Percentiles rank a stretch among this genome's conserved stretches.
Evolutionary conservation across 1,140 invertebrate species (phyloP).

Genomic region (Sycophila sp.): DNA sequence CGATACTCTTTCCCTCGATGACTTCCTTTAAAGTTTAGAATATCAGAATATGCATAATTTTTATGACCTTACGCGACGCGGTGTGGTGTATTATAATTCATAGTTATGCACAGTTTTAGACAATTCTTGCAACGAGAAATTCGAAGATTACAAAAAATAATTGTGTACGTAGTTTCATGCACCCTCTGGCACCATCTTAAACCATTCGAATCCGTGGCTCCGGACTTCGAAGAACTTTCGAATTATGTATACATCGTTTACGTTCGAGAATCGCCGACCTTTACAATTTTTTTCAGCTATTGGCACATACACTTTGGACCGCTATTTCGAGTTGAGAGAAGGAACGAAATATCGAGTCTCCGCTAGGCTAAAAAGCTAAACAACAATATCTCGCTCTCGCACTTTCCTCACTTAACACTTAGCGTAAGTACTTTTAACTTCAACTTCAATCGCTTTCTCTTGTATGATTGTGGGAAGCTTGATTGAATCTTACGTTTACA

Average conservation of each 20-base stretch:
- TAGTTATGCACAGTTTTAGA: constrained; percentile 21
- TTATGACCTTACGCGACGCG: neutral
- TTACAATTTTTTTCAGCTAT: constrained; percentile 48
- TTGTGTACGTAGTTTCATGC: constrained; percentile 46
- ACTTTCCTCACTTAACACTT: neutral
- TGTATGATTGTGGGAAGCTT: constrained; percentile 19
- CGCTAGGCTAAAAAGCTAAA: constrained; percentile 28
- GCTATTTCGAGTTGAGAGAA: constrained; percentile 43
- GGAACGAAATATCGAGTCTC: constrained; percentile 37
- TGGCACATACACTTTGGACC: constrained; percentile 63
- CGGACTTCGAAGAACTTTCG: constrained; percentile 12
- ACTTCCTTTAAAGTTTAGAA: neutral
- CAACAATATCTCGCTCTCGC: constrained; percentile 15
- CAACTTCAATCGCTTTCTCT: constrained; percentile 1
- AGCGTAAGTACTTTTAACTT: too few relatives aligned
- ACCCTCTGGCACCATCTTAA: constrained; percentile 6
- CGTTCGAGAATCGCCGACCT: neutral
- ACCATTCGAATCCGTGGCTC: neutral
- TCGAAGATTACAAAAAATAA: constrained; percentile 60
- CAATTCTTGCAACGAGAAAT: constrained; percentile 5
- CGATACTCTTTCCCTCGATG: neutral
- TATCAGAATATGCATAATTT: neutral
- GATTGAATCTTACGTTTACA: neutral
- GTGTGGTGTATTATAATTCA: neutral
- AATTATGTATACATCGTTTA: constrained; percentile 12